These are phyloP conservation scores for Drosophila subpulchrella DNA, from an alignment of 1,140 invertebrate species.

Conservation along the genomic window DNA sequence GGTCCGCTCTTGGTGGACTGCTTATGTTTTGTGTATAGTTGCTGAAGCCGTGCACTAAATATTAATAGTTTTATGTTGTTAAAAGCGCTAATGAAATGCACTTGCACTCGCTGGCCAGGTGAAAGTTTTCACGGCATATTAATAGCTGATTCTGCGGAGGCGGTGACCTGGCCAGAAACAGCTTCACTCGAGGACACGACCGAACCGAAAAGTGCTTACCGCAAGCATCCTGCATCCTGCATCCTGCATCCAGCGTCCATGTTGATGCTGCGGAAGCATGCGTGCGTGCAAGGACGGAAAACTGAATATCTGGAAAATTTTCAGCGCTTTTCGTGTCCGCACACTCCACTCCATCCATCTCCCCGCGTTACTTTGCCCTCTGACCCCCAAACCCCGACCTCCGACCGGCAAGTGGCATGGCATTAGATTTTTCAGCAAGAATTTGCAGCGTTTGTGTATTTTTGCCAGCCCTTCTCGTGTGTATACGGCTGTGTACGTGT, in stretches of 20 bases:
- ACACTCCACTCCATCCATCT: constrained; percentile 8
- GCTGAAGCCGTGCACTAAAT: constrained; percentile 52
- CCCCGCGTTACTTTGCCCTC: constrained; percentile 10
- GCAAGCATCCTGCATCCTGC: constrained; percentile 54
- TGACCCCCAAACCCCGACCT: constrained; percentile 1
- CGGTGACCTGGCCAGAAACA: constrained; percentile 52
- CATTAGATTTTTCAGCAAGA: constrained; percentile 78
- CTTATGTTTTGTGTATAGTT: constrained; percentile 70
- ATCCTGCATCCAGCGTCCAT: neutral
- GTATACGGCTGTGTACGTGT: neutral
- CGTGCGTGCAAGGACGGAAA: constrained; percentile 76
- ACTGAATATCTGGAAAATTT: constrained; percentile 70
- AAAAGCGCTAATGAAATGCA: constrained; percentile 78
- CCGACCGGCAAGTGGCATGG: constrained; percentile 56
- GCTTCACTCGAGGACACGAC: constrained; percentile 56
- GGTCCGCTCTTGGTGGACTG: constrained; percentile 25
- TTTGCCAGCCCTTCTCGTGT: constrained; percentile 25
- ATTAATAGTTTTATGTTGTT: constrained; percentile 78
- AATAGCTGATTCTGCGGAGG: constrained; percentile 55
- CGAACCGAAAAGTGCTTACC: constrained; percentile 74
- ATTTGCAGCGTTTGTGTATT: constrained; percentile 74
- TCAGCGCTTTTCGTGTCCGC: constrained; percentile 58
- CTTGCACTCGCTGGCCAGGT: constrained; percentile 31
- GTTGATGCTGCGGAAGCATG: constrained; percentile 59
- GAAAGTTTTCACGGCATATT: constrained; percentile 55